Evolutionary conservation across 2,888 invertebrate species (phyloP).

Genomic region (Cordilura impudica): DNA sequence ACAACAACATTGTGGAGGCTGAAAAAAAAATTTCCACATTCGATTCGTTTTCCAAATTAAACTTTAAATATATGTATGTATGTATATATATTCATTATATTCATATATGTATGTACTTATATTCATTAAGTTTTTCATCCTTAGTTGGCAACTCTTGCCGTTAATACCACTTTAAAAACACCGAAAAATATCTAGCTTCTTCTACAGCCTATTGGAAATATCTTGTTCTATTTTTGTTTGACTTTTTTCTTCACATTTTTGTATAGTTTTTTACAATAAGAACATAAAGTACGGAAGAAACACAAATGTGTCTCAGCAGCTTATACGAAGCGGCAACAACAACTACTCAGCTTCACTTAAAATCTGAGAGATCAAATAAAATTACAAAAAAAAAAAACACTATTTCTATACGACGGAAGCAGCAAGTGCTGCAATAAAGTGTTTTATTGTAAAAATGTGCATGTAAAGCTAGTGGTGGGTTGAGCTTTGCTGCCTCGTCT

Average conservation of each 20-base stretch:
- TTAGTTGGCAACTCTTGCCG: constrained; percentile 35
- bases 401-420: constrained; percentile 47
- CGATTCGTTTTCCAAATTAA: no score
- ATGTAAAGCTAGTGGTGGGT: constrained; percentile 48
- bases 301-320: constrained; percentile 34
- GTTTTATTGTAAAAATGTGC: constrained; percentile 49
- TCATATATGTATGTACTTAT: no score
- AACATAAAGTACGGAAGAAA: constrained; percentile 33
- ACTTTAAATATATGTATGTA: no score
- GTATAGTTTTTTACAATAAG: not conserved
- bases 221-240: constrained; percentile 13
- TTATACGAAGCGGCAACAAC: constrained; percentile 19
- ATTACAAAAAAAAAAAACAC: not conserved
- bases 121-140: no score
- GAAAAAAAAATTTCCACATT: no score
- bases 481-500: constrained; percentile 27
- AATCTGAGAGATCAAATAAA: constrained; percentile 47
- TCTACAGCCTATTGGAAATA: constrained; percentile 48
- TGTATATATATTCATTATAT: no score
- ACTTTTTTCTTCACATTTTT: constrained; percentile 36
- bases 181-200: constrained; percentile 39
- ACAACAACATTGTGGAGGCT: no score
- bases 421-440: constrained; percentile 59
- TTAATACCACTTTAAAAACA: constrained; percentile 26
- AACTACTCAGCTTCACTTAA: constrained; percentile 20